phyloP scores from a whole-genome alignment of 1,140 invertebrate species.

The Lethrus apterus region DNA sequence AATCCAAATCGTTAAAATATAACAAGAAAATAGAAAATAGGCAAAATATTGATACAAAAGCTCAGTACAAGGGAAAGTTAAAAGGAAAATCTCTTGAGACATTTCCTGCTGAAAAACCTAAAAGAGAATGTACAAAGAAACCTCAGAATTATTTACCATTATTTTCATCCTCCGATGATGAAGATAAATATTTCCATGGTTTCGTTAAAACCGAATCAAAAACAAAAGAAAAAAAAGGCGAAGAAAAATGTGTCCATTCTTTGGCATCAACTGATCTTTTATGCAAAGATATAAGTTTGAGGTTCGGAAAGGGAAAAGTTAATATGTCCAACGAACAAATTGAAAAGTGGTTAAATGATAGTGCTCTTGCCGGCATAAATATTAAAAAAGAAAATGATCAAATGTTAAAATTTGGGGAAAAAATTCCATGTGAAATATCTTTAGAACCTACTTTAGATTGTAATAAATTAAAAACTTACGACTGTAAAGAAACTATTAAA shows the following conservation, averaged over 20 bases:
- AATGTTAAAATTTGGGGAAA: slow-evolving; percentile 35
- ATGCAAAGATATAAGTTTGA: slow-evolving; percentile 34
- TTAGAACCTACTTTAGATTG: too few relatives aligned
- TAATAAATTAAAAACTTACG: too few relatives aligned
- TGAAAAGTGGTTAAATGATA: slow-evolving; percentile 62
- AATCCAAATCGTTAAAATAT: neutral
- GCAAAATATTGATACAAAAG: neutral
- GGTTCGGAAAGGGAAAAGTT: slow-evolving; percentile 55
- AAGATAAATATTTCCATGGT: slow-evolving; percentile 48
- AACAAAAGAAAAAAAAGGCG: slow-evolving; percentile 17
- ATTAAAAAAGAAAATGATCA: slow-evolving; percentile 36
- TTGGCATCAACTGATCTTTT: slow-evolving; percentile 28
- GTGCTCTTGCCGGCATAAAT: slow-evolving; percentile 33
- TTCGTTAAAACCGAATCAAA: slow-evolving; percentile 40
- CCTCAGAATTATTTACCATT: slow-evolving; percentile 38
- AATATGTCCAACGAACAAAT: slow-evolving; percentile 67
- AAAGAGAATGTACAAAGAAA: slow-evolving; percentile 35
- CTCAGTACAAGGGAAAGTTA: slow-evolving; percentile 16
- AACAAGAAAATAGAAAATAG: neutral
- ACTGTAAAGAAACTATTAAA: too few relatives aligned
- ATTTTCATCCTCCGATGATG: slow-evolving; percentile 40
- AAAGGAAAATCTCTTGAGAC: slow-evolving; percentile 7
- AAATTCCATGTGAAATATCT: too few relatives aligned
- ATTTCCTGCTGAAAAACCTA: slow-evolving; percentile 27
- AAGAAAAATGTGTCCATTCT: slow-evolving; percentile 11